Percentiles rank a stretch among this genome's conserved stretches.
These are phyloP conservation scores for Diachrysia chrysitis DNA, from an alignment of 2,888 invertebrate genomes.

Conservation along the genomic window DNA sequence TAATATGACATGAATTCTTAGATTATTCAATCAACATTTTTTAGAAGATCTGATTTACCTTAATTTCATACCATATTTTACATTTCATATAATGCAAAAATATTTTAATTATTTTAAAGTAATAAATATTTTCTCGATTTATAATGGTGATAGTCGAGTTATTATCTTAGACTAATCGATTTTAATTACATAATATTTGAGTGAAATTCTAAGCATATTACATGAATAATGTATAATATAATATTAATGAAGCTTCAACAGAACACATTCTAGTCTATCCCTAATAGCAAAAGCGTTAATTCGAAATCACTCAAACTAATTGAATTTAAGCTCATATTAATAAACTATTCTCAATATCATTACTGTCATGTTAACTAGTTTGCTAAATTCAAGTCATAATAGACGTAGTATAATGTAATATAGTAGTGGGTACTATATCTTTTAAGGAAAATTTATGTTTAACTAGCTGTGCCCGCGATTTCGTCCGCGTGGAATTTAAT, in stretches of 20 bases:
- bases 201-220: neutral
- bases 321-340: neutral
- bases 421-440: too few species aligned
- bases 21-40: too few species aligned
- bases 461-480: too few species aligned
- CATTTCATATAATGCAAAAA: too few species aligned
- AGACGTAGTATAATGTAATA: neutral
- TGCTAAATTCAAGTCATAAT: neutral
- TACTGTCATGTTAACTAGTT: neutral
- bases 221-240: neutral
- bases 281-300: neutral
- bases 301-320: constrained; percentile 5
- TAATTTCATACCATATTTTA: too few species aligned
- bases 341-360: constrained; percentile 5
- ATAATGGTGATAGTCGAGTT: neutral
- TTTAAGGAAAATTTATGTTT: too few species aligned
- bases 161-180: neutral
- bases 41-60: too few species aligned
- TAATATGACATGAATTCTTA: too few species aligned
- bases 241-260: neutral
- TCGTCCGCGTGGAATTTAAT: too few species aligned
- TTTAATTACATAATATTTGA: neutral
- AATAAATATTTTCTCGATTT: too few species aligned
- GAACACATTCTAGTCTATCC: neutral
- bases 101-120: too few species aligned